Evolutionary conservation across 2,888 invertebrate species (phyloP).

Genomic region (Timema cristinae): DNA sequence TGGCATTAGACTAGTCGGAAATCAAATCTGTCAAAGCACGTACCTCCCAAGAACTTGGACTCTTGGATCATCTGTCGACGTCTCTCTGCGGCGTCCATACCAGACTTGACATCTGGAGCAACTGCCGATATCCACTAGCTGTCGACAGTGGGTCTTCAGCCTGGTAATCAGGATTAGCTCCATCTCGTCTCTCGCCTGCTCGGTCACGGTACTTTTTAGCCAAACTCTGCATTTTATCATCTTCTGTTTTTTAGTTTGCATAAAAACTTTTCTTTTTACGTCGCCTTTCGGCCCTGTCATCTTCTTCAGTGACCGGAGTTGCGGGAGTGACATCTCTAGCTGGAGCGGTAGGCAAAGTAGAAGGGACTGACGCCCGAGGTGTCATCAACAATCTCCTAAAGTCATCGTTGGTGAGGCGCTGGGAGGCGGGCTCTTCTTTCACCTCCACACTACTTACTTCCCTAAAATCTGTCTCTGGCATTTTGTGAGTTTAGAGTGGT

Average conservation of each 20-base stretch:
- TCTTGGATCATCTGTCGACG: slow-evolving; percentile 93
- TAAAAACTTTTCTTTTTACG: slow-evolving; percentile 94
- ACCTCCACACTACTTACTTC: slow-evolving; percentile 12
- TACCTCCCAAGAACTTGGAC: slow-evolving; percentile 95
- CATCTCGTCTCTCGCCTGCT: slow-evolving; percentile 86
- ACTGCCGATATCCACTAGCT: slow-evolving; percentile 89
- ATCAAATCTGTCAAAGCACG: no score
- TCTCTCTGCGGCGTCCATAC: slow-evolving; percentile 91
- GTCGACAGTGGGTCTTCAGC: slow-evolving; percentile 80
- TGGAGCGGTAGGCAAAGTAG: slow-evolving; percentile 41
- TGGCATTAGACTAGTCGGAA: no score
- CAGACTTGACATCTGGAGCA: slow-evolving; percentile 92
- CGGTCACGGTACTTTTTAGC: slow-evolving; percentile 91
- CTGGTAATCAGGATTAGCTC: slow-evolving; percentile 74
- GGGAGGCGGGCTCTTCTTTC: slow-evolving; percentile 38
- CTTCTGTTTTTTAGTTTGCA: slow-evolving; percentile 89
- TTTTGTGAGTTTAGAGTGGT: background rate
- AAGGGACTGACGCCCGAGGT: slow-evolving; percentile 70
- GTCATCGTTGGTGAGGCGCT: slow-evolving; percentile 92
- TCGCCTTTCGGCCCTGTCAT: slow-evolving; percentile 77
- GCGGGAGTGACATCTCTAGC: slow-evolving; percentile 35
- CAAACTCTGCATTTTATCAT: slow-evolving; percentile 91
- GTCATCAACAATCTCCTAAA: slow-evolving; percentile 95
- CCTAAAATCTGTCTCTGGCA: slow-evolving; percentile 24
- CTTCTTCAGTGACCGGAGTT: slow-evolving; percentile 44